phyloP scores from a whole-genome alignment of 2,113 vertebrate species.

The Montifringilla adamsi region DNA sequence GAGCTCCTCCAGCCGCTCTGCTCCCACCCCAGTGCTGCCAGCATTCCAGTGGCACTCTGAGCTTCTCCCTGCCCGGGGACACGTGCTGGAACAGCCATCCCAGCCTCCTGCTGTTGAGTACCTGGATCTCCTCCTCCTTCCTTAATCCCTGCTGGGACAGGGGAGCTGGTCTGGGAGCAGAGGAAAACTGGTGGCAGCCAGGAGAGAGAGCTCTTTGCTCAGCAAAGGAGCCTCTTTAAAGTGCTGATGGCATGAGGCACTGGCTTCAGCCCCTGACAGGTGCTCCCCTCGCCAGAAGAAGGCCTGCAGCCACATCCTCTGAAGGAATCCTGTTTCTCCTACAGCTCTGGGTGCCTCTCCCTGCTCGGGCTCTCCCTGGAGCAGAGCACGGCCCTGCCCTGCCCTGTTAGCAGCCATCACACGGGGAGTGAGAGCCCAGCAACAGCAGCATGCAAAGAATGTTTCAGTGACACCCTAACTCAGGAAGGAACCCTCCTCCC shows the following conservation, averaged over 20 bases:
- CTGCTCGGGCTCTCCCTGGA: neutral
- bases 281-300: neutral
- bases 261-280: neutral
- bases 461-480: neutral
- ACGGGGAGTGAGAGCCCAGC: rapidly evolving
- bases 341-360: neutral
- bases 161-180: neutral
- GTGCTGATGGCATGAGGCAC: neutral
- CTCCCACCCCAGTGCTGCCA: neutral
- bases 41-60: neutral
- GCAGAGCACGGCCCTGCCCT: neutral
- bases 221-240: neutral
- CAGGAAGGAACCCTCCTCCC: neutral
- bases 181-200: conserved; percentile 20
- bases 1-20: neutral
- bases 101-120: rapidly evolving
- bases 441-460: neutral
- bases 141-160: neutral
- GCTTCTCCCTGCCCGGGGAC: neutral
- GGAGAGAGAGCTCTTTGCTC: conserved; percentile 58
- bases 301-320: neutral
- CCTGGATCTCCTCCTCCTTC: neutral
- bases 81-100: neutral
- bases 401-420: neutral
- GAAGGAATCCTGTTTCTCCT: neutral